Evolutionary conservation across 2,888 invertebrate genomes (phyloP), one percentile per base, ranked within the genome.

Genomic region (Crossocerus cetratus): DNA sequence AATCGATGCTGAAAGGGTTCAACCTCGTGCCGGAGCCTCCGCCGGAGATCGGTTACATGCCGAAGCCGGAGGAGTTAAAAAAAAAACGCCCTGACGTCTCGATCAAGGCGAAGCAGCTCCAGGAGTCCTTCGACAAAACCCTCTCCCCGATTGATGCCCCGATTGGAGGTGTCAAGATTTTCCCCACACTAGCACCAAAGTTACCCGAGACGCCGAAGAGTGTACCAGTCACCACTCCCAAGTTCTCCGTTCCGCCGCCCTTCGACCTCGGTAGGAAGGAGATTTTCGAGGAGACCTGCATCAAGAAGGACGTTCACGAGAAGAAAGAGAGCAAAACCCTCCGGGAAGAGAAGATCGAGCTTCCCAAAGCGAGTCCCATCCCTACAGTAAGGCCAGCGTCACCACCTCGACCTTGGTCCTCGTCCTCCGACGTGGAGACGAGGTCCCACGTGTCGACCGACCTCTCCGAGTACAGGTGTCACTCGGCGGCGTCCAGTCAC

Each of bases 11-110:
- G 81, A 83, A 92, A 84, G 91, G 92, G 69, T 91, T 94, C 59
- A 91, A 92, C 84, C 86, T 94, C 2, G 91, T 92, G 65, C 94
- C 94, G 0, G 95, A 94, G 81, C 93, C 94, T n/a, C 94, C 94
- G 11, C 94, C 94, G 44, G 93, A 94, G 90, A 93, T 94, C 58
- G 93, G 93, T 49, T 94, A 92, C 79, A 92, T 93, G 61, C 93
- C 94, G 0, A 93, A 93, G 84, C 84, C 86, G 0, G 86, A 86
- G 5, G 86, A 87, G 5, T 60, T 75, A 16, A 91, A 82, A 77
- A 90, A 86, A 83, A 91, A 90, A 79, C 90, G 91, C 65, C 92
- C 92, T 58, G 91, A 93, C 56, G 91, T 94, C 42, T 91, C 92
- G n/a, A 91, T 93, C 22, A 92, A 92, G 82, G 92, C 93, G 1